A percentile compares a stretch with the other conserved stretches of the same genome.
phyloP scores from a whole-genome alignment of 1,140 invertebrate genomes.

The Drosophila miranda region DNA sequence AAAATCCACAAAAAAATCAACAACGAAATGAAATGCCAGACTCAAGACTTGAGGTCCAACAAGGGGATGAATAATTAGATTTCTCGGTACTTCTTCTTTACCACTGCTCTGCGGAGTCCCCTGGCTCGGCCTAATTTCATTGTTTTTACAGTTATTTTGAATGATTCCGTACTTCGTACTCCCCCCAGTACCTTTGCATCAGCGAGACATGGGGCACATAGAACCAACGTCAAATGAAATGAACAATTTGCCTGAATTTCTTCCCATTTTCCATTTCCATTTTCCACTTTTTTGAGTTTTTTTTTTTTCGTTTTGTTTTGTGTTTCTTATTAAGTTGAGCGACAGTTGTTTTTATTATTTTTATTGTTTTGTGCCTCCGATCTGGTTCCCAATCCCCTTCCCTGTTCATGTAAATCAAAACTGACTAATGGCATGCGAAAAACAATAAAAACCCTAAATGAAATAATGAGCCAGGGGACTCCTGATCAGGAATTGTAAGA shows the following conservation, averaged over 20 bases:
- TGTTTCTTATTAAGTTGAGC: slow-evolving; percentile 76
- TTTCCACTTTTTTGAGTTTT: slow-evolving; percentile 19
- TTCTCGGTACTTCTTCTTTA: slow-evolving; percentile 57
- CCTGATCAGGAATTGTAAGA: neutral
- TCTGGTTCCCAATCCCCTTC: slow-evolving; percentile 18
- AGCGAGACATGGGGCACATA: neutral
- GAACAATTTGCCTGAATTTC: slow-evolving; percentile 46
- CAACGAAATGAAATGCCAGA: slow-evolving; percentile 27
- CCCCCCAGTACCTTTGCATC: slow-evolving; percentile 24
- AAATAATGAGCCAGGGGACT: slow-evolving; percentile 72
- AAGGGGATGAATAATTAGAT: slow-evolving; percentile 82
- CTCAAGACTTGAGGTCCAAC: slow-evolving; percentile 38
- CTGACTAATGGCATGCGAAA: slow-evolving; percentile 79
- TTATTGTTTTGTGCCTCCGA: slow-evolving; percentile 46
- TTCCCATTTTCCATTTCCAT: slow-evolving; percentile 17
- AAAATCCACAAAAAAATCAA: slow-evolving; percentile 16
- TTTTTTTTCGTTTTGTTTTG: slow-evolving; percentile 15
- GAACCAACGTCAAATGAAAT: slow-evolving; percentile 47
- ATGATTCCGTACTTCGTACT: slow-evolving; percentile 46
- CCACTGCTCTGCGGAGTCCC: slow-evolving; percentile 3
- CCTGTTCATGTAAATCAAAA: slow-evolving; percentile 69
- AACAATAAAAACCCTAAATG: slow-evolving; percentile 78
- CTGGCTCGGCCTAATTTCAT: slow-evolving; percentile 74
- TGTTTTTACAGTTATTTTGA: slow-evolving; percentile 79
- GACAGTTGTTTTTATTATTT: slow-evolving; percentile 80